phyloP scores from a whole-genome alignment of 2,888 invertebrate genomes.

The Drosophila nr. medialis region DNA sequence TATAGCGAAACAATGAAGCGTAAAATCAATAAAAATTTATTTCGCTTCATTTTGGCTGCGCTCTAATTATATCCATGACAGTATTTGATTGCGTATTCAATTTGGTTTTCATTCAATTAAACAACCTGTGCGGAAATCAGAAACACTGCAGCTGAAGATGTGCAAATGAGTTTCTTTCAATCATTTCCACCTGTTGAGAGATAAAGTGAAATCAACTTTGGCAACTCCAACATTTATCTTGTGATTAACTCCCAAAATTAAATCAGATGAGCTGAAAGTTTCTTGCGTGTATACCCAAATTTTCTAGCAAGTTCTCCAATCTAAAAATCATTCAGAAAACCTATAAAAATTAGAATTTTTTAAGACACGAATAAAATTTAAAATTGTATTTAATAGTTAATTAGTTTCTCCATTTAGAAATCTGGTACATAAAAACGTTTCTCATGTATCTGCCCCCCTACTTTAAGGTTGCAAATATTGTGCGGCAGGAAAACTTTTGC shows the following conservation, averaged over 20 bases:
- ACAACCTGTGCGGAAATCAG: not conserved
- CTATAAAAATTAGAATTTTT: not conserved
- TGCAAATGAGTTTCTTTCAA: not conserved
- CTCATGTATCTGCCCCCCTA: not conserved
- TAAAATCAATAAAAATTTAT: conserved; percentile 39
- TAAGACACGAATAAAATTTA: not conserved
- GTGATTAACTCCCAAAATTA: conserved; percentile 45
- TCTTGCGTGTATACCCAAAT: not conserved
- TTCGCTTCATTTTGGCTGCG: conserved; percentile 7
- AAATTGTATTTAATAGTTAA: conserved; percentile 19
- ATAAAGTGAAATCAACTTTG: not conserved
- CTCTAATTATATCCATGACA: conserved; percentile 4
- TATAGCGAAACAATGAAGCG: conserved; percentile 20
- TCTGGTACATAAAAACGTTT: conserved; percentile 7
- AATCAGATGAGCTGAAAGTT: not conserved
- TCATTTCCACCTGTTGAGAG: not conserved
- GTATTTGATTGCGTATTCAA: conserved; percentile 14
- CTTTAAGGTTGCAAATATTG: conserved; percentile 5
- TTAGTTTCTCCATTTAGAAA: conserved; percentile 17
- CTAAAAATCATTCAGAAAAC: not conserved
- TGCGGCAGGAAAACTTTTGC: conserved; percentile 55
- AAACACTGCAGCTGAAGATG: not conserved
- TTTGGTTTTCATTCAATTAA: conserved; percentile 11
- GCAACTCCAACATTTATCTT: not conserved
- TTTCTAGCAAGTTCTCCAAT: not conserved